A percentile compares a stretch with the other conserved stretches of the same genome.
Conservation (phyloP, 2,888 invertebrate genomes). For the Oscheius onirici region DNA sequence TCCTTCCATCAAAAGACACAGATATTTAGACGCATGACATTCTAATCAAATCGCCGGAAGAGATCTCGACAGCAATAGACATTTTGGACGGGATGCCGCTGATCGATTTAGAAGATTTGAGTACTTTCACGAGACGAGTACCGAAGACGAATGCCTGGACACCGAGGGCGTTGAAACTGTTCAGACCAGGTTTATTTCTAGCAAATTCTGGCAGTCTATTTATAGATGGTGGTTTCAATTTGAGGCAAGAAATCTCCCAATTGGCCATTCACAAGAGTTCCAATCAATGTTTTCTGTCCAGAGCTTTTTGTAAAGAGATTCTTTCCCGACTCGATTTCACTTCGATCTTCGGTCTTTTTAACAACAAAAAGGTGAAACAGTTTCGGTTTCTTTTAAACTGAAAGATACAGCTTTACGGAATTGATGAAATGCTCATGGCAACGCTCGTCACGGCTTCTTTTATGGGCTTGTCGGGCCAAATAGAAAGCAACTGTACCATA, state of each 20-base stretch:
- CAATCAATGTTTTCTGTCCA: slow-evolving; percentile 15
- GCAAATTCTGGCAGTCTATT: not conserved
- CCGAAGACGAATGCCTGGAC: slow-evolving; percentile 12
- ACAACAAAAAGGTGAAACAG: slow-evolving; percentile 6
- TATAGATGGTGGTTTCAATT: not conserved
- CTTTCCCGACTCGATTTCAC: not conserved
- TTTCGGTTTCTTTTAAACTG: not conserved
- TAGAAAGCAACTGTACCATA: slow-evolving; percentile 9
- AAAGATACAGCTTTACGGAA: slow-evolving; percentile 17
- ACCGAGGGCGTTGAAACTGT: slow-evolving; percentile 8
- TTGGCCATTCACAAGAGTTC: slow-evolving; percentile 7
- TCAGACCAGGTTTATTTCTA: not conserved
- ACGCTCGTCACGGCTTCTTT: not conserved
- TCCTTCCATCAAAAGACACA: not conserved
- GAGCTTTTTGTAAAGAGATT: slow-evolving; percentile 6
- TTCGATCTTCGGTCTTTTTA: not conserved
- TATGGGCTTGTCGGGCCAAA: slow-evolving; percentile 17
- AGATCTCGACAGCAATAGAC: slow-evolving; percentile 15
- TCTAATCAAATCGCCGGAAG: slow-evolving; percentile 11
- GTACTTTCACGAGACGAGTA: not conserved
- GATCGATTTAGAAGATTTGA: not conserved
- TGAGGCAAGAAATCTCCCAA: slow-evolving; percentile 1
- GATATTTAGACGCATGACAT: slow-evolving; percentile 15
- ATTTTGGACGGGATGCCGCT: slow-evolving; percentile 18
- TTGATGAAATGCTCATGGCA: slow-evolving; percentile 30